These are phyloP conservation scores for Bruchidius siliquastri DNA, from an alignment of 2,888 invertebrate species.

Conservation along the genomic window DNA sequence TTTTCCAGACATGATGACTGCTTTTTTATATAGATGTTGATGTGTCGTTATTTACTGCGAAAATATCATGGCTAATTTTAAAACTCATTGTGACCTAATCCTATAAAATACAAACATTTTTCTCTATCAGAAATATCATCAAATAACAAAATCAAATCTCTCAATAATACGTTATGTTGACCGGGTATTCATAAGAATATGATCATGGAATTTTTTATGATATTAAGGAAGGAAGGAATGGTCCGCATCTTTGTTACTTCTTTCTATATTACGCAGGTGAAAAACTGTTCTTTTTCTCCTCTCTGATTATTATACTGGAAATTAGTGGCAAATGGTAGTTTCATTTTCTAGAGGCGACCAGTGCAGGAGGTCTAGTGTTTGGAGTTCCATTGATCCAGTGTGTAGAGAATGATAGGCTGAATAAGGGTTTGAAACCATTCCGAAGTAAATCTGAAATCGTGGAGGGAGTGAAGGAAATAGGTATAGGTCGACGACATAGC, in stretches of 20 bases:
- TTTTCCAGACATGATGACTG: neutral
- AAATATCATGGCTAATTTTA: neutral
- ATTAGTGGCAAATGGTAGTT: too few species aligned
- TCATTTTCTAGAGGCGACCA: neutral
- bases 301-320: too few species aligned
- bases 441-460: slow-evolving; percentile 33
- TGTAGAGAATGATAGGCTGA: slow-evolving; percentile 70
- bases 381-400: slow-evolving; percentile 81
- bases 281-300: too few species aligned
- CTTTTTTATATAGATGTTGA: neutral
- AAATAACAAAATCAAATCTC: too few species aligned
- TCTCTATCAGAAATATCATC: too few species aligned
- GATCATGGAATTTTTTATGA: too few species aligned
- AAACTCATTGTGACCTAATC: neutral
- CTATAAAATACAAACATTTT: neutral
- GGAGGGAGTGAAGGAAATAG: slow-evolving; percentile 43
- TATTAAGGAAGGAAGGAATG: too few species aligned
- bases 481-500: slow-evolving; percentile 33
- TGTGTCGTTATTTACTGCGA: neutral
- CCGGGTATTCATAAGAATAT: too few species aligned
- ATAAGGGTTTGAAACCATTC: slow-evolving; percentile 40
- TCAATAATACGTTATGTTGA: too few species aligned
- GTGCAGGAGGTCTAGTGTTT: slow-evolving; percentile 65
- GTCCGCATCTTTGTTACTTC: too few species aligned
- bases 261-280: too few species aligned